These are phyloP conservation scores for Colius striatus DNA, from an alignment of 2,113 vertebrate species.

Conservation along the genomic window DNA sequence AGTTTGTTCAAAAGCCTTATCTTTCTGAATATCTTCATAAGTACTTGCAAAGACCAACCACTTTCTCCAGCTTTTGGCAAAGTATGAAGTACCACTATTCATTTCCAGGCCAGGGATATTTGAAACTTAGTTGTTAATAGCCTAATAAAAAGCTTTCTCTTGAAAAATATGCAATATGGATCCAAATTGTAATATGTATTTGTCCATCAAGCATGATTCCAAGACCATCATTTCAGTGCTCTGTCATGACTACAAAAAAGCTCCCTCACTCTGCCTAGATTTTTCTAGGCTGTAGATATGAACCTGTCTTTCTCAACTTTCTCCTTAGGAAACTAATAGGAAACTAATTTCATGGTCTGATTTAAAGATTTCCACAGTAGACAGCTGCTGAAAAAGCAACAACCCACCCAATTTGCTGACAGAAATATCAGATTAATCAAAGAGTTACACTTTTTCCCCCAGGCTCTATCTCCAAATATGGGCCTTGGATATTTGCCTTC, in stretches of 20 bases:
- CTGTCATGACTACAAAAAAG: background rate
- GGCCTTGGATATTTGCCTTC: no score
- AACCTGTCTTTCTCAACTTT: background rate
- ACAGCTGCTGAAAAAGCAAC: background rate
- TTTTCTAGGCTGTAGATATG: background rate
- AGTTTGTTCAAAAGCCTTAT: background rate
- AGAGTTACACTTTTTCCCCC: background rate
- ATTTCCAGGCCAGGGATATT: background rate
- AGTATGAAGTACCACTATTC: background rate
- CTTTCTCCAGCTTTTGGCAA: background rate
- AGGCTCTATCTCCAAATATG: no score
- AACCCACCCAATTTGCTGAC: background rate
- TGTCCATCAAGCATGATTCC: background rate
- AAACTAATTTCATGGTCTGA: background rate
- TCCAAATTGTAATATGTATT: background rate
- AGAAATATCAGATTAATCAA: background rate
- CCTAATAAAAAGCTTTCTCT: background rate
- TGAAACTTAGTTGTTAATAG: background rate
- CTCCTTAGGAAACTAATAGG: no score
- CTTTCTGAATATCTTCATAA: background rate
- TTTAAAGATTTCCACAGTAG: background rate
- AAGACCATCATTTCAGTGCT: background rate
- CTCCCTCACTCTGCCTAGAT: background rate
- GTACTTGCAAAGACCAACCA: background rate
- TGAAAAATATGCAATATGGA: background rate